Evolutionary conservation across 2,888 invertebrate genomes (phyloP).

Genomic region (Hedychridium roseum): DNA sequence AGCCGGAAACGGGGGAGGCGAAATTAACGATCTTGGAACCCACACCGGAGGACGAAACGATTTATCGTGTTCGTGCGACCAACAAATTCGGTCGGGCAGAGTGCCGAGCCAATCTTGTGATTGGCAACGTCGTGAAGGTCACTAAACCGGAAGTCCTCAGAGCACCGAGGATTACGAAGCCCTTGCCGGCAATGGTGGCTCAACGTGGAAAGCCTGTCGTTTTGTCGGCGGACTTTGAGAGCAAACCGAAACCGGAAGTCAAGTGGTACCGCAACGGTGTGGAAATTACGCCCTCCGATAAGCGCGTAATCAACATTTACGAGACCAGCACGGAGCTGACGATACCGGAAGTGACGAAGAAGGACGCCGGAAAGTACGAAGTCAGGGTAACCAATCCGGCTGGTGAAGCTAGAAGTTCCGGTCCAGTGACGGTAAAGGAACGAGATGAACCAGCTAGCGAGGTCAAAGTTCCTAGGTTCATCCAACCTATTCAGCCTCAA

Average conservation of each 20-base stretch:
- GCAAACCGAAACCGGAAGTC: constrained; percentile 75
- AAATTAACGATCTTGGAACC: constrained; percentile 73
- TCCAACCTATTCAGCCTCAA: constrained; percentile 75
- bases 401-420: constrained; percentile 81
- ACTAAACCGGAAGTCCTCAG: constrained; percentile 67
- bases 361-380: constrained; percentile 88
- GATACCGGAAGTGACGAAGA: constrained; percentile 75
- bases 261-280: constrained; percentile 88
- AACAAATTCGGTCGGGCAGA: constrained; percentile 79
- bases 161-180: constrained; percentile 80
- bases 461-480: constrained; percentile 77
- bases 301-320: constrained; percentile 69
- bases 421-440: constrained; percentile 80
- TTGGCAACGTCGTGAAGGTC: constrained; percentile 65
- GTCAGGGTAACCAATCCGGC: constrained; percentile 80
- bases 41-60: constrained; percentile 72
- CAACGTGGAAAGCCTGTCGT: constrained; percentile 75
- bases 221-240: constrained; percentile 77
- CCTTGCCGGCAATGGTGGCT: constrained; percentile 78
- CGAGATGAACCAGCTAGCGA: constrained; percentile 66
- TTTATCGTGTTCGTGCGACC: constrained; percentile 75
- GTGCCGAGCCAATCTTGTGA: constrained; percentile 76
- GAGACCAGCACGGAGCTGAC: constrained; percentile 72
- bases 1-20: constrained; percentile 71
- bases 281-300: constrained; percentile 73